Conservation (phyloP, 2,888 invertebrate species). For the Apoda limacodes region DNA sequence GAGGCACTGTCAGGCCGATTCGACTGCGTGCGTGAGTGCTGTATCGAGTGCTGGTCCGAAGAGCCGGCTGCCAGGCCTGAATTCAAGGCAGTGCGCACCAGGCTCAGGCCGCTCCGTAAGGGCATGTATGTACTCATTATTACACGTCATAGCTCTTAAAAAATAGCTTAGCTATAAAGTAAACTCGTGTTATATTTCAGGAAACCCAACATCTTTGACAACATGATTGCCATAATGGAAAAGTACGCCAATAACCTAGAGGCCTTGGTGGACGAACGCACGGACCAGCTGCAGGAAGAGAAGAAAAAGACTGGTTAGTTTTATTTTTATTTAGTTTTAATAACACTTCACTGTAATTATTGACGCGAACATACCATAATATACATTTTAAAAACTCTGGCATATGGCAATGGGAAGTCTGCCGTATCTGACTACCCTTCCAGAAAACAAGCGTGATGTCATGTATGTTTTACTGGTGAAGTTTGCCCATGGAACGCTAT, state of each 20-base stretch:
- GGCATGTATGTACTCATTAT: slow-evolving; percentile 87
- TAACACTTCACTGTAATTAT: too few species aligned
- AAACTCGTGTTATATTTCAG: slow-evolving; percentile 53
- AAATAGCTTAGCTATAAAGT: background rate
- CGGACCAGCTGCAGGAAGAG: slow-evolving; percentile 93
- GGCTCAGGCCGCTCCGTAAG: slow-evolving; percentile 83
- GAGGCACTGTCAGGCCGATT: slow-evolving; percentile 84
- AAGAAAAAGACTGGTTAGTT: slow-evolving; percentile 90
- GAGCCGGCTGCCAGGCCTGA: slow-evolving; percentile 84
- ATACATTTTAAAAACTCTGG: too few species aligned
- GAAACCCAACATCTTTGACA: slow-evolving; percentile 96
- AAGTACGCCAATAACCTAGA: slow-evolving; percentile 97
- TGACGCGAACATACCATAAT: too few species aligned
- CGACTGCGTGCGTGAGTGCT: slow-evolving; percentile 86
- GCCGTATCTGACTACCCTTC: too few species aligned
- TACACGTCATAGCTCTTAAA: background rate
- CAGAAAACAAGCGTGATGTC: too few species aligned
- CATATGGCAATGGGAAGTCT: too few species aligned
- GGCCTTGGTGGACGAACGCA: slow-evolving; percentile 92
- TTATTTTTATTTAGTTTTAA: background rate
- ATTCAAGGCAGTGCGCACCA: slow-evolving; percentile 83
- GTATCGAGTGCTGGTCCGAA: slow-evolving; percentile 91
- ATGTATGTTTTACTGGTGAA: too few species aligned
- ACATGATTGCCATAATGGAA: slow-evolving; percentile 99
- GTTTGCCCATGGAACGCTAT: too few species aligned